Base-by-base conservation (phyloP, 1,140 invertebrate species). In the Pachyrhynchus sulphureomaculatus region DNA sequence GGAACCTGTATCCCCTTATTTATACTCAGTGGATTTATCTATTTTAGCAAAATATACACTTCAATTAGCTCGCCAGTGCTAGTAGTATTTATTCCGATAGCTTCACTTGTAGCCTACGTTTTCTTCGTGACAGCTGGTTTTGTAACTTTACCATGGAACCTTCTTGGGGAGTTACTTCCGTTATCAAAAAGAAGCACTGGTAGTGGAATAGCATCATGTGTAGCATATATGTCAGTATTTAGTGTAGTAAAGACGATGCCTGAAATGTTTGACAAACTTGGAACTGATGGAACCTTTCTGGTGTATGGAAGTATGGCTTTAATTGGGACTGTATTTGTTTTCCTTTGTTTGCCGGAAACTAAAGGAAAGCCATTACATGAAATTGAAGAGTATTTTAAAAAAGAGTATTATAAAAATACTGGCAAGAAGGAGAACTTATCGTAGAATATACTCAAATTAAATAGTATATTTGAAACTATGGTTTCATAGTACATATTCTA, bases 341-440 rank as follows among this genome's bases (percentile, higher is more conserved):
- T 82, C 53, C 79, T 86, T 23, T 83, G 85, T 54, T 72, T 93
- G 20, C 90, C 91, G 5, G 90, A 93, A 78, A 93, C 90, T 0
- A 90, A 87, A 76, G 88, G 89, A 8, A 88, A 84, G 66, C 86
- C 83, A 15, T 76, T 93, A 49, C 84, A 90, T 70, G 88, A 93
- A 71, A 90, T 93, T 54, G 84, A 86, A 69, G 80, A 81, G 26
- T 74, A 72, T 34, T 84, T 85, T 62, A 61, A 62, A 15, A n/a
- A 9, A 8, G 34, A 13, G 10, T 32, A 5, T 32, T 32, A 5
- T 12, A 6, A 5, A 6, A 32, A 12, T 6, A 32, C 29, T 12
- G 12, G 29, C 12, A 12, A 32, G 5, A 12, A 6, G 5, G 29
- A 32, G 12, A 12, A 32, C 5, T 6, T 32, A 32, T 32, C 29